phyloP scores from a whole-genome alignment of 2,113 vertebrate genomes.

The Leptosomus discolor region DNA sequence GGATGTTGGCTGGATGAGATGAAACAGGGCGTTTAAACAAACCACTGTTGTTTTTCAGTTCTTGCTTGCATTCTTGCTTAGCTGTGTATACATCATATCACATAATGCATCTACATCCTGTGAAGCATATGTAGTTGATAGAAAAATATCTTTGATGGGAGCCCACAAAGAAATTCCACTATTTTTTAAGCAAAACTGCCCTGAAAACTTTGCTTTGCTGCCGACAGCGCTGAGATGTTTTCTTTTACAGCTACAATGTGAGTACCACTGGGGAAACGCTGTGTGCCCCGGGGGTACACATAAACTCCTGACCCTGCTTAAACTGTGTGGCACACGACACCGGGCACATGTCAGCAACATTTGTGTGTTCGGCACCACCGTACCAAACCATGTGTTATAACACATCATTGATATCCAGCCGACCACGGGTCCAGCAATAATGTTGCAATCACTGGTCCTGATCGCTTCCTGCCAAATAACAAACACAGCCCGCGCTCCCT shows the following conservation, averaged over 20 bases:
- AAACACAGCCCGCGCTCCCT: neutral
- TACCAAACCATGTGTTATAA: neutral
- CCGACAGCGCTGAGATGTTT: neutral
- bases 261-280: neutral
- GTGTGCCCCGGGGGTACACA: neutral
- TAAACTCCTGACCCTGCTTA: constrained; percentile 26
- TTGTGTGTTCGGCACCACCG: neutral
- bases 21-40: neutral
- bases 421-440: neutral
- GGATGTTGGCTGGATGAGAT: neutral
- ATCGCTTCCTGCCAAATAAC: neutral
- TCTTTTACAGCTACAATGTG: neutral
- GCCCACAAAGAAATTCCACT: neutral
- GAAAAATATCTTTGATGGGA: neutral
- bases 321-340: neutral
- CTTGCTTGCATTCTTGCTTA: neutral
- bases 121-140: neutral
- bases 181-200: neutral
- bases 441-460: neutral
- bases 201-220: neutral
- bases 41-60: neutral
- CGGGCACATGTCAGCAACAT: neutral
- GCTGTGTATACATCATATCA: neutral
- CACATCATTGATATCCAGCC: neutral
- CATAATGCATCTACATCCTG: neutral